Conservation (phyloP, 2,113 vertebrate genomes). For the Ivindomyrus marchei region DNA sequence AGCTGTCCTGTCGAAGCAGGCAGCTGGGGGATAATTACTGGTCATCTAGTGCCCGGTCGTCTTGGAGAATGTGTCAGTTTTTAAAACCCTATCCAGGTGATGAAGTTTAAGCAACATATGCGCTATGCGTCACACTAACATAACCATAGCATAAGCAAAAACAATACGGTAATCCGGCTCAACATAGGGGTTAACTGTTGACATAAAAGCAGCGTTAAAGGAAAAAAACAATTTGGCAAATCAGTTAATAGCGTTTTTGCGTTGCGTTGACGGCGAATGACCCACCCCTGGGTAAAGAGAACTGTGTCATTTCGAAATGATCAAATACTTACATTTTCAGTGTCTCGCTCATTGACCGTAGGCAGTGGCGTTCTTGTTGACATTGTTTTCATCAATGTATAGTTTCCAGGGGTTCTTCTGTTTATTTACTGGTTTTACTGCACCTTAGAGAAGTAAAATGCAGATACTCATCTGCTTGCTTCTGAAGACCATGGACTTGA, state of each 20-base stretch:
- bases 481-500: slow-evolving; percentile 31
- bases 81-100: slow-evolving; percentile 3
- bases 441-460: slow-evolving; percentile 20
- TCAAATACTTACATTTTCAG: slow-evolving; percentile 84
- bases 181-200: not conserved
- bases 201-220: not conserved
- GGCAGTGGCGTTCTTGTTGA: slow-evolving; percentile 88
- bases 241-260: not conserved
- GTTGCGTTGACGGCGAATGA: not conserved
- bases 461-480: slow-evolving; percentile 5
- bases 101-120: slow-evolving; percentile 16
- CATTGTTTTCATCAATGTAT: slow-evolving; percentile 60
- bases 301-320: not conserved
- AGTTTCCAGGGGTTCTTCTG: not conserved
- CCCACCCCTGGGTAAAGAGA: not conserved
- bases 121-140: slow-evolving; percentile 17
- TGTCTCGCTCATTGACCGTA: slow-evolving; percentile 87
- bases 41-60: not conserved
- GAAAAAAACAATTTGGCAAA: not conserved
- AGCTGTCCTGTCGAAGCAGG: not conserved
- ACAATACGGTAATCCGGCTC: not conserved
- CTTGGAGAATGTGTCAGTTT: slow-evolving; percentile 15
- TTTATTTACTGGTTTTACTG: not conserved
- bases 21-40: slow-evolving; percentile 6
- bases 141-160: not conserved